A percentile compares a stretch with the other conserved stretches of the same genome.
phyloP scores from a whole-genome alignment of 2,797 vertebrate genomes.

The Glossophaga mutica region DNA sequence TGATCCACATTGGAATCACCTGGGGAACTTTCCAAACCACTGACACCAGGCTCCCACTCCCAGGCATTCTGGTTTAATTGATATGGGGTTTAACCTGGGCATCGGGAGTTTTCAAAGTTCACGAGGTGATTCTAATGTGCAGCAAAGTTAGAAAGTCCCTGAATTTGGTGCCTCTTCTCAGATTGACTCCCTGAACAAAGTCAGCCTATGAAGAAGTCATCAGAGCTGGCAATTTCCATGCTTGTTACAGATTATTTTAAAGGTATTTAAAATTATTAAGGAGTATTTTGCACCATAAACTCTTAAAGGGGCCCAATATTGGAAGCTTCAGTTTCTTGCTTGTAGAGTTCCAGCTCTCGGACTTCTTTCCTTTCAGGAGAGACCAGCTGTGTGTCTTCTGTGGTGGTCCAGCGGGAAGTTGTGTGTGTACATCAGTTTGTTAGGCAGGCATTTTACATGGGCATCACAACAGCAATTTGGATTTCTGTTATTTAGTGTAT shows the following conservation, averaged over 20 bases:
- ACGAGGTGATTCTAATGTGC: not conserved
- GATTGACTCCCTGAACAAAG: not conserved
- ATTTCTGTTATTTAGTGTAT: not conserved
- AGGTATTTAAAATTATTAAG: not conserved
- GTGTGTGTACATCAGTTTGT: not conserved
- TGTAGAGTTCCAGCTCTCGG: not conserved
- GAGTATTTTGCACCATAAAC: not conserved
- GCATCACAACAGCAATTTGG: not conserved
- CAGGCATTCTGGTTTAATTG: not conserved
- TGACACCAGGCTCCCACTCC: too few species aligned
- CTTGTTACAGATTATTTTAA: not conserved
- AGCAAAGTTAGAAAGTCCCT: not conserved
- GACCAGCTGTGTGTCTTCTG: not conserved
- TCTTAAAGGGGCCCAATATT: too few species aligned
- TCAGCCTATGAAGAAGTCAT: not conserved
- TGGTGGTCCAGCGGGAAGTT: not conserved
- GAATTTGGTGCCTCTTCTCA: not conserved
- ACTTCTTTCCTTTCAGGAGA: not conserved
- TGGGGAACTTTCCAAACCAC: not conserved
- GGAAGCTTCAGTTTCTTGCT: not conserved
- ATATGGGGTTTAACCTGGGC: not conserved
- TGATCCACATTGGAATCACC: not conserved
- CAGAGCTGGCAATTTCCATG: not conserved
- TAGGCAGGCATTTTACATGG: not conserved
- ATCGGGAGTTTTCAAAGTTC: not conserved